These are phyloP conservation scores for Aphis craccivora DNA, from an alignment of 1,140 invertebrate species.

Conservation along the genomic window DNA sequence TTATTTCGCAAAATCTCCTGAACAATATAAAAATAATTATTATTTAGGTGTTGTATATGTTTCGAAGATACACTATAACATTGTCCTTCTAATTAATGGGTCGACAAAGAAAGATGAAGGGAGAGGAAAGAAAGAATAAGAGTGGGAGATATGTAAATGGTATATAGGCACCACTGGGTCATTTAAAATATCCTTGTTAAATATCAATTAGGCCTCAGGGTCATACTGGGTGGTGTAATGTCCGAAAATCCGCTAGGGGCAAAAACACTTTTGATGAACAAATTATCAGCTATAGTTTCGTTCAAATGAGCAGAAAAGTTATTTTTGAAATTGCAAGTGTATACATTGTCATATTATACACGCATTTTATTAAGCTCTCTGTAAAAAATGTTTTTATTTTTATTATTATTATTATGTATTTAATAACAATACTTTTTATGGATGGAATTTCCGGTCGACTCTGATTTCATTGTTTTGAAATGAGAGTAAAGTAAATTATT, in stretches of 20 bases:
- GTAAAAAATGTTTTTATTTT: not conserved
- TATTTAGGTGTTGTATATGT: slow-evolving; percentile 25
- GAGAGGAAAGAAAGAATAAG: not conserved
- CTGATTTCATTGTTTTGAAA: slow-evolving; percentile 5
- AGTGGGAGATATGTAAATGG: not conserved
- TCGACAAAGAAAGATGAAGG: not conserved
- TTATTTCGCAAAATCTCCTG: slow-evolving; percentile 38
- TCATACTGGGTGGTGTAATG: not conserved
- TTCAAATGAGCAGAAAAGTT: not conserved
- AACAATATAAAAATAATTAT: slow-evolving; percentile 51
- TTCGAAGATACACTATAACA: not conserved
- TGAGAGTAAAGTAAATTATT: not conserved
- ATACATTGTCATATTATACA: not conserved
- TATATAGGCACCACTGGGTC: not conserved
- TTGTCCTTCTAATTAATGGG: slow-evolving; percentile 39
- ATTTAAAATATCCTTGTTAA: slow-evolving; percentile 32
- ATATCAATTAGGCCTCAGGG: slow-evolving; percentile 37
- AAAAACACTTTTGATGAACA: not conserved
- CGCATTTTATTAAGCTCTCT: not conserved
- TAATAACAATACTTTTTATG: not conserved
- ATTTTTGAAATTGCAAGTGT: not conserved
- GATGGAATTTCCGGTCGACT: not conserved
- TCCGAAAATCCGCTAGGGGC: not conserved
- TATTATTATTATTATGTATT: not conserved
- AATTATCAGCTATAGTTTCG: not conserved